phyloP scores from a whole-genome alignment of 2,113 vertebrate species.

The Pipa parva region DNA sequence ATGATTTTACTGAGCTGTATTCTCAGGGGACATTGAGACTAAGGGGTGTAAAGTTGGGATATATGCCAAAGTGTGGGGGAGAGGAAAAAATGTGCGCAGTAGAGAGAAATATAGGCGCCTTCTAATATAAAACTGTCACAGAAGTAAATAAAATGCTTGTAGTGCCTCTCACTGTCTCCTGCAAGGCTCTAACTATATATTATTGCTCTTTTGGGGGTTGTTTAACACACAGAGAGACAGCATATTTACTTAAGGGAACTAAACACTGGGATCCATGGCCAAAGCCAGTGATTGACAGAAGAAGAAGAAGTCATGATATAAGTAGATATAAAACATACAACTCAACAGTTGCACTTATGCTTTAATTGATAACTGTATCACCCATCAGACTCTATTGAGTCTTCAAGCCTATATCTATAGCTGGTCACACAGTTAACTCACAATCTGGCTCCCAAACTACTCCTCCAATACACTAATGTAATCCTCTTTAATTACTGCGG shows the following conservation, averaged over 20 bases:
- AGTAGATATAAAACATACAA: background rate
- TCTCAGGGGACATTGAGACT: background rate
- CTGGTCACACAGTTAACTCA: too few species aligned
- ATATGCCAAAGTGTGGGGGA: constrained; percentile 6
- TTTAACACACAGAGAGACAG: constrained; percentile 7
- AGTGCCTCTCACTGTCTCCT: constrained; percentile 7
- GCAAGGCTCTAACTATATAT: constrained; percentile 1
- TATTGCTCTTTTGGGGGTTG: constrained; percentile 1
- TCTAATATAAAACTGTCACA: constrained; percentile 26
- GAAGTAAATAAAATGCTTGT: constrained; percentile 10
- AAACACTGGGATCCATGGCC: background rate
- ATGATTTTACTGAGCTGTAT: background rate
- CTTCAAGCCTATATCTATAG: too few species aligned
- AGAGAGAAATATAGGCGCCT: constrained; percentile 19
- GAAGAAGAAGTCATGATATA: background rate
- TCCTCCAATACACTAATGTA: too few species aligned
- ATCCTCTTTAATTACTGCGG: too few species aligned
- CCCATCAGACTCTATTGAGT: too few species aligned
- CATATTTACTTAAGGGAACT: constrained; percentile 9
- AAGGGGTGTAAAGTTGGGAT: constrained; percentile 5
- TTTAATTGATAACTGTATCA: too few species aligned
- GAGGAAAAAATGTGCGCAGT: background rate
- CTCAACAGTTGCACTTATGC: background rate
- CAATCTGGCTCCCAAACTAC: too few species aligned
- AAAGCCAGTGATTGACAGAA: background rate